A percentile compares a stretch with the other conserved stretches of the same genome.
Evolutionary conservation across 2,113 vertebrate genomes (phyloP).

Genomic region (Myotis lucifugus): DNA sequence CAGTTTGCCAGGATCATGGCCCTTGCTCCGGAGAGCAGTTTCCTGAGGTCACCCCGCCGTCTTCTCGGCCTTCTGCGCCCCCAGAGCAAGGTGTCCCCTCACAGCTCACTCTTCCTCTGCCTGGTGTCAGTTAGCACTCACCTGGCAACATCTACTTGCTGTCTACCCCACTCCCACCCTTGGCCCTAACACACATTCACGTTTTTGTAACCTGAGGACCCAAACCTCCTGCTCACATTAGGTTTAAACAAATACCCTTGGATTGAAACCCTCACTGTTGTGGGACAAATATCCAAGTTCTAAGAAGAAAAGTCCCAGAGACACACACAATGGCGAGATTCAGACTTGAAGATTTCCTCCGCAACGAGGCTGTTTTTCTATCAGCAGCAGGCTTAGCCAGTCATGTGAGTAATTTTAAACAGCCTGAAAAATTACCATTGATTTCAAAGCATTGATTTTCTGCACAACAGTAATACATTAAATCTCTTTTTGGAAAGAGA

Average conservation of each 20-base stretch:
- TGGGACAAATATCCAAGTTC: neutral
- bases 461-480: constrained; percentile 70
- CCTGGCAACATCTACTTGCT: neutral
- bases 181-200: neutral
- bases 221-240: neutral
- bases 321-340: neutral
- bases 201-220: neutral
- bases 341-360: constrained; percentile 68
- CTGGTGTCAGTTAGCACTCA: neutral
- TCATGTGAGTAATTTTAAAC: constrained; percentile 75
- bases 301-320: neutral
- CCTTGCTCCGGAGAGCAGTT: neutral
- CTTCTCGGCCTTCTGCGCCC: neutral
- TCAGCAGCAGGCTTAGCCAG: constrained; percentile 40
- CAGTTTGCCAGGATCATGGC: neutral
- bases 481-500: constrained; percentile 78
- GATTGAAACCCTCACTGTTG: neutral
- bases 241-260: neutral
- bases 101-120: neutral
- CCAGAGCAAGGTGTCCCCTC: fast-evolving
- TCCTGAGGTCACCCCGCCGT: neutral
- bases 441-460: constrained; percentile 84
- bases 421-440: constrained; percentile 84
- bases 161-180: neutral
- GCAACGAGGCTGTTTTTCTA: constrained; percentile 59